Evolutionary conservation across 1,140 invertebrate genomes (phyloP).

Genomic region (Calephelis nemesis): DNA sequence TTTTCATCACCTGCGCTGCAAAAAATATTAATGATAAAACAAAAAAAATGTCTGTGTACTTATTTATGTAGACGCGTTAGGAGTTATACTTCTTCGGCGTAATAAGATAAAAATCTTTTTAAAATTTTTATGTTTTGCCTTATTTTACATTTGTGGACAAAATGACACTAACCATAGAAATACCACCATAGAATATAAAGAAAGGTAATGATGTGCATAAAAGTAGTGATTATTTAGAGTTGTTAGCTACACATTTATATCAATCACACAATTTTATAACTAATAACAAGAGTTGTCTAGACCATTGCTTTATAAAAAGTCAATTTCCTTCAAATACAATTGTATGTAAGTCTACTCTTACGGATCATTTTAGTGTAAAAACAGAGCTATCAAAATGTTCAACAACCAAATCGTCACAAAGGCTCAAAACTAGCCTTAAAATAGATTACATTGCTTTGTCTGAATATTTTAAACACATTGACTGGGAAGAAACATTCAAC

Average conservation of each 20-base stretch:
- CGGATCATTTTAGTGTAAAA: neutral
- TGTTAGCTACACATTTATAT: neutral
- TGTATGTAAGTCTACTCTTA: neutral
- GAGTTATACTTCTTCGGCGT: no score
- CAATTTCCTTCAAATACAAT: neutral
- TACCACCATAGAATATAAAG: no score
- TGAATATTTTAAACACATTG: no score
- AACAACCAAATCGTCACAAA: neutral
- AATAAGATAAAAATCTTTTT: no score
- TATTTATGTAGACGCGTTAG: no score
- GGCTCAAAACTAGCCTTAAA: neutral
- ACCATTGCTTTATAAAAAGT: constrained; percentile 16
- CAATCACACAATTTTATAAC: constrained; percentile 17
- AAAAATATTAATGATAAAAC: no score
- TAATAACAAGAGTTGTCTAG: constrained; percentile 17
- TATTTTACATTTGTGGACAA: no score
- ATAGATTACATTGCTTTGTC: neutral
- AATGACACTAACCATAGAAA: no score
- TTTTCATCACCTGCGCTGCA: no score
- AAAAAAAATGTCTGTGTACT: no score
- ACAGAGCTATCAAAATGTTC: constrained; percentile 5
- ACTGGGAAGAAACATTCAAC: no score
- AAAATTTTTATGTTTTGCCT: no score
- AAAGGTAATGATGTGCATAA: neutral
- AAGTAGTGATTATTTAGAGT: neutral